Evolutionary conservation across 2,888 invertebrate genomes (phyloP), one percentile per base, ranked within the genome.

Genomic region (Ariolimax columbianus): DNA sequence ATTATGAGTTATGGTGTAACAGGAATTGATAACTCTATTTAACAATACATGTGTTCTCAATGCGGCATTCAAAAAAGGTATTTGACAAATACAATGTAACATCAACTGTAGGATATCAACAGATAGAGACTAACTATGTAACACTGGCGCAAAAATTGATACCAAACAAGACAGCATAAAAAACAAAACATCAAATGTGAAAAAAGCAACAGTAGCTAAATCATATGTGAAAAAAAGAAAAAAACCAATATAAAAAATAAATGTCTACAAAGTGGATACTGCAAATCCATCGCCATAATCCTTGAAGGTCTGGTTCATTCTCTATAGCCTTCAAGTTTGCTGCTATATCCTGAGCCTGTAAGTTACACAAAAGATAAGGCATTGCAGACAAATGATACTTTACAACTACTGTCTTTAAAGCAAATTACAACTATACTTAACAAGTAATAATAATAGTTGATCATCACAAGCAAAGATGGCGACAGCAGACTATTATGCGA

Each of bases 251-350:
- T 4, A 30, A 63, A 43, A 43, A 63, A 38, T 26, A 75, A 82
- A 70, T 6, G 55, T 38, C 1, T 23, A 6, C 4, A n/a, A 83
- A 83, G 14, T 43, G 93, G 93, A 94, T 94, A 94, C 93, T 89
- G 86, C 96, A 96, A 85, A 97, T 94, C 96, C 97, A 97, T 87
- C 96, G 96, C 98, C 98, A 98, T 30, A 98, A 95, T 86, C 96
- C 96, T 90, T 96, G 96, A 63, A 98, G 94, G 43, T 96, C 95
- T 63, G 96, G 96, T 91, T 97, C 97, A 80, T 94, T 93, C 59
- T 88, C 86, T 26, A 93, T 91, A 0, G 97, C 96, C 89, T 97
- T 96, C 0, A 97, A 97, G 94, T 98, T 97, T 92, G 90, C 86
- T 86, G 89, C 89, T 33, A 91, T 86, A 59, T 91, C 87, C 23